phyloP scores from a whole-genome alignment of 2,797 vertebrate species.

The Merluccius polli region DNA sequence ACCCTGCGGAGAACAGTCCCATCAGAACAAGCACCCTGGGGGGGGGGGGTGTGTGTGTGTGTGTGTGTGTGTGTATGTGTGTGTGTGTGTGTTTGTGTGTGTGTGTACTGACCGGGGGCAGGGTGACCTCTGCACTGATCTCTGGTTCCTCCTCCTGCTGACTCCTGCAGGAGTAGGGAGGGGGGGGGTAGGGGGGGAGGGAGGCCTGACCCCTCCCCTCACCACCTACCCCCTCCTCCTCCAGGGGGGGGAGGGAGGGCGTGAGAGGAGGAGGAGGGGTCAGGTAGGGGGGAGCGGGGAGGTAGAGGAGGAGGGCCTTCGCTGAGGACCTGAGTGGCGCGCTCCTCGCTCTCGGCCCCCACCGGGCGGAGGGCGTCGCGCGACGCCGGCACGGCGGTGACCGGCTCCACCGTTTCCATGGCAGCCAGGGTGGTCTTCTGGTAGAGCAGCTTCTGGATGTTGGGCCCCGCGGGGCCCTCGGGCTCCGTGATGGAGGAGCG shows the following conservation, averaged over 20 bases:
- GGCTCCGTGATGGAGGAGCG: slow-evolving; percentile 94
- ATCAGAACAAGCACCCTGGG: neutral
- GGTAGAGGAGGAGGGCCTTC: slow-evolving; percentile 39
- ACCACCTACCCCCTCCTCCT: slow-evolving; percentile 62
- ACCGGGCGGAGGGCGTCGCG: slow-evolving; percentile 40
- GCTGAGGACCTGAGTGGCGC: slow-evolving; percentile 16
- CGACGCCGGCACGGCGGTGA: slow-evolving; percentile 19
- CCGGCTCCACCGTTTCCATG: slow-evolving; percentile 81
- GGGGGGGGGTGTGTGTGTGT: neutral
- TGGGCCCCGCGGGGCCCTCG: slow-evolving; percentile 86
- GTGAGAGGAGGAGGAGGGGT: slow-evolving; percentile 37
- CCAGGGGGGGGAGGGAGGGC: slow-evolving; percentile 5
- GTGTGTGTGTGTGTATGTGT: neutral
- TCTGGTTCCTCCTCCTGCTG: slow-evolving; percentile 82
- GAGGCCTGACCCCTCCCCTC: slow-evolving; percentile 11
- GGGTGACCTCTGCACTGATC: slow-evolving; percentile 80
- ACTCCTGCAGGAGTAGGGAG: slow-evolving; percentile 79
- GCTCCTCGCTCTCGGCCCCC: fast-evolving
- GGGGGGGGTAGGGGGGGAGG: slow-evolving; percentile 83
- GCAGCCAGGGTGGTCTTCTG: slow-evolving; percentile 94
- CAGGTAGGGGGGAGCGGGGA: slow-evolving; percentile 63
- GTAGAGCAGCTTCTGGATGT: slow-evolving; percentile 93
- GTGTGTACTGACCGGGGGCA: slow-evolving; percentile 77
- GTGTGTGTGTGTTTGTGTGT: neutral
- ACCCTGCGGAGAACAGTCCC: slow-evolving; percentile 65